Evolutionary conservation across 1,140 invertebrate genomes (phyloP).

Genomic region (Anoplophora glabripennis): DNA sequence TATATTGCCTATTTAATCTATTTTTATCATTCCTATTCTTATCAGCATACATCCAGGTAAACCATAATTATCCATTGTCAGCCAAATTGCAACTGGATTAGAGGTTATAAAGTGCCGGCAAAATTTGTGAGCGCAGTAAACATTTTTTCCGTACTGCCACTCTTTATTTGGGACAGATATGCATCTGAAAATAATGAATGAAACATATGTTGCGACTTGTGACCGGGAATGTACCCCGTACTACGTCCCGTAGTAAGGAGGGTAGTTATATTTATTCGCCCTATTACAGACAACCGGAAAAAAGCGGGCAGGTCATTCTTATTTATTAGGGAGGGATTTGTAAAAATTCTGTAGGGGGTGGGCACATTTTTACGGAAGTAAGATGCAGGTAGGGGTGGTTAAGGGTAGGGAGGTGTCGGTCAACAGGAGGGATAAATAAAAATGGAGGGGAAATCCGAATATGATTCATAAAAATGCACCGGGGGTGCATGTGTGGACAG

Average conservation of each 20-base stretch:
- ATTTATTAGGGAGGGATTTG: conserved; percentile 28
- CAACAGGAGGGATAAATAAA: conserved; percentile 19
- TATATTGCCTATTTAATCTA: too few species aligned
- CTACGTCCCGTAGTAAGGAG: background rate
- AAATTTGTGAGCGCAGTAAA: too few species aligned
- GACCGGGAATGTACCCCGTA: background rate
- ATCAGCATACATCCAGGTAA: too few species aligned
- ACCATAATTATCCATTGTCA: too few species aligned
- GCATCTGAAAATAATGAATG: background rate
- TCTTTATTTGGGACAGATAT: too few species aligned
- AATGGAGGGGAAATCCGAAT: conserved; percentile 15
- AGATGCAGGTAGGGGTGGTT: conserved; percentile 18
- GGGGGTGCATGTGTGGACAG: conserved; percentile 8
- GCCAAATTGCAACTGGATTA: too few species aligned
- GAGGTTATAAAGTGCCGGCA: too few species aligned
- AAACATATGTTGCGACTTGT: conserved; percentile 7
- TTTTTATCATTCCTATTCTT: too few species aligned
- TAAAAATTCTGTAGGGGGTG: conserved; percentile 24
- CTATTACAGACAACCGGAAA: conserved; percentile 17
- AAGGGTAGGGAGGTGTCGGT: conserved; percentile 9
- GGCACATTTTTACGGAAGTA: conserved; percentile 16
- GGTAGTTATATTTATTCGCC: conserved; percentile 12
- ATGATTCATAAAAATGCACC: conserved; percentile 15
- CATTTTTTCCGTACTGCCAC: too few species aligned
- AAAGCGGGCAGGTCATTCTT: conserved; percentile 29